Evolutionary conservation across 2,113 vertebrate genomes (phyloP).

Genomic region (Ahaetulla prasina): DNA sequence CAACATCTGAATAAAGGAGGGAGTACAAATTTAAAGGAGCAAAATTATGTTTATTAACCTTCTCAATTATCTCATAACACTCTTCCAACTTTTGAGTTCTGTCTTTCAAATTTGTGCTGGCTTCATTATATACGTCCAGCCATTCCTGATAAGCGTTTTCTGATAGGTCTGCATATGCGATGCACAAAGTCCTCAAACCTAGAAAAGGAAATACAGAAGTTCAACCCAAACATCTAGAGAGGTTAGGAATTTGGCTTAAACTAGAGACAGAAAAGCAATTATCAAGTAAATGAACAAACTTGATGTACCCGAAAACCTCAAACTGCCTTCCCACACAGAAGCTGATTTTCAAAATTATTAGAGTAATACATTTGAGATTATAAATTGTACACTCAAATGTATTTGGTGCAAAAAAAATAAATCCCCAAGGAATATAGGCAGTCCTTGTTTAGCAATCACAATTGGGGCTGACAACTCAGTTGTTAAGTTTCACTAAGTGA

Average conservation of each 20-base stretch:
- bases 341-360: background rate
- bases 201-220: constrained; percentile 9
- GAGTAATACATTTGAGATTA: background rate
- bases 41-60: constrained; percentile 67
- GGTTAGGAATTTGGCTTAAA: background rate
- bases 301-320: background rate
- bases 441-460: background rate
- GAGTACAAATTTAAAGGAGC: accelerated
- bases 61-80: constrained; percentile 94
- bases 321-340: background rate
- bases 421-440: background rate
- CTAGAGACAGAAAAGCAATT: accelerated
- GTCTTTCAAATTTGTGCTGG: constrained; percentile 87
- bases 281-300: background rate
- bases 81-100: constrained; percentile 87
- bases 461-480: background rate
- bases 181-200: constrained; percentile 93
- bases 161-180: constrained; percentile 90
- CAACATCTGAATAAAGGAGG: background rate
- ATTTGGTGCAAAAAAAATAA: background rate
- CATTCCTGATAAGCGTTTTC: constrained; percentile 84
- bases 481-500: background rate
- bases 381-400: background rate
- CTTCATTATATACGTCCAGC: constrained; percentile 81
- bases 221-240: background rate